Evolutionary conservation across 2,113 vertebrate genomes (phyloP), one percentile per base, ranked within the genome.

Genomic region (Hyla sarda): DNA sequence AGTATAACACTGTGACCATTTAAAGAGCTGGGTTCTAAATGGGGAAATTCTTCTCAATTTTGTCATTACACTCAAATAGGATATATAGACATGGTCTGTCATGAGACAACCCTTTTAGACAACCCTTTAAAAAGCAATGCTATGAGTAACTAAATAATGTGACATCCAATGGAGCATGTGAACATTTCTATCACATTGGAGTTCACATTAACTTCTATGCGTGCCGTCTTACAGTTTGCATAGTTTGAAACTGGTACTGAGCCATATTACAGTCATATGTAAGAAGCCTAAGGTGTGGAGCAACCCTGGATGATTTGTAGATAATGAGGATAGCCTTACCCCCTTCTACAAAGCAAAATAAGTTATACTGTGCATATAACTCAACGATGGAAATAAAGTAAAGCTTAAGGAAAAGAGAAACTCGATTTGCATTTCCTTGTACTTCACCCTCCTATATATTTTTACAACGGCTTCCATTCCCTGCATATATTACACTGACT

Each of bases 381-480:
- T 58, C n/a, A 3, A 28, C 41, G n/a, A 4, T 7, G 1, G 19
- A 25, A 73, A n/a, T 47, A 45, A 73, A 73, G 23, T 47, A 73
- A 12, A 13, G 34, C 30, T 16, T 74, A 25, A 45, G 23, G 37
- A 74, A 47, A 13, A 6, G 41, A 30, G 14, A 21, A 30, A 13
- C 12, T 9, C 2, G 3, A 28, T 21, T 77, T 28, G 28, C 41
- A 47, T 54, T 54, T 77, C 37, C 17, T 28, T 12, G 3, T 21
- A 11, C 23, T 32, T 79, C 54, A 58, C 56, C 78, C 7, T 25
- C 30, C n/a, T 58, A 16, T 41, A 60, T 60, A n/a, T 14, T 75
- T 75, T 41, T 79, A 41, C 77, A 41, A 80, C n/a, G 16, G 11
- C 78, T n/a, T 80, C 23, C n/a, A 77, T 21, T 2, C 17, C 48